Base-by-base conservation (phyloP, 2,113 vertebrate species). In the Nycticryphes semicollaris region DNA sequence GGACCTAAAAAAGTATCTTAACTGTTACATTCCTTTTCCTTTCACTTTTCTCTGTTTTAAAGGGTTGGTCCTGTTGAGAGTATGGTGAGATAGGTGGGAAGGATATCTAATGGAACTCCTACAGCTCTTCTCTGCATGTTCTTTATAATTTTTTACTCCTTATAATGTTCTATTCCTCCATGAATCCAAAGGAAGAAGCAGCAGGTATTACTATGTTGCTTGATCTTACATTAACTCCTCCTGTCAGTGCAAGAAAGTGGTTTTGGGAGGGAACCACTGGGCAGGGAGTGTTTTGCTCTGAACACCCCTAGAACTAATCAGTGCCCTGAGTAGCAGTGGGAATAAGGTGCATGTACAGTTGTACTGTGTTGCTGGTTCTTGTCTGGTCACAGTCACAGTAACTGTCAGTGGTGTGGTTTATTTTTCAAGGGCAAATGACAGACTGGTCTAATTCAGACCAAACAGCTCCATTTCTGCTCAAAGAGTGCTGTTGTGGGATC, bases 61-160 rank as follows among this genome's bases (percentile, higher is more conserved):
- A 70, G 16, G 13, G 19, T 24, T 25, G 16, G 39, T 78, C 39
- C 48, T 80, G 45, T 39, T 68, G n/a, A 14, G 17, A 76, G 27
- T 56, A 41, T 5, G 15, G 48, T 60, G 72, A 54, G 31, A 47
- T 50, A 25, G 15, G 14, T 24, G 25, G 19, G 59, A 80, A 57
- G 0, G 1, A 80, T 21, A 41, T 12, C 13, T 69, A 27, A 16
- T 1, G 3, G 15, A 63, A 6, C 25, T 79, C 14, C 25, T 84
- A 19, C 35, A 79, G 9, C 18, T 73, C 70, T 89, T 80, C 30
- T 87, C 35, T 24, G 4, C 7, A 7, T 51, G 12, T 33, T 90
- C 18, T 17, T 56, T 73, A 23, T 9, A 56, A 3, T 4, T 48
- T 83, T 64, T 66, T 17, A 21, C 23, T 63, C 35, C 28, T 81